Evolutionary conservation across 1,140 invertebrate genomes (phyloP).

Genomic region (Habropoda laboriosa): DNA sequence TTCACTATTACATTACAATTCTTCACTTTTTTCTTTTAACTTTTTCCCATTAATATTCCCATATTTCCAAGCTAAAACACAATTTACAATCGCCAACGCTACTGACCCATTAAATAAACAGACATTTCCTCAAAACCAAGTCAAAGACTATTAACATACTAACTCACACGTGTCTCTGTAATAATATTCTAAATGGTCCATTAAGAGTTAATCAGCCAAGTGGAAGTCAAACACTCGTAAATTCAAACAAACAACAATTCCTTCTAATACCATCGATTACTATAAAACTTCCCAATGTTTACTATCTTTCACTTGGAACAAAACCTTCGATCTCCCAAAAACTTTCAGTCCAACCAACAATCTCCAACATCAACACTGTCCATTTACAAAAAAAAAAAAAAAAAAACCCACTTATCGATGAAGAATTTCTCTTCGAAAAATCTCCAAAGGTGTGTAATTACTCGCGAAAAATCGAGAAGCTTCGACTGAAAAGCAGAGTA

Average conservation of each 20-base stretch:
- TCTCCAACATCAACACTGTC: no score
- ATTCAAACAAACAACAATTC: not conserved
- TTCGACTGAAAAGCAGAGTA: not conserved
- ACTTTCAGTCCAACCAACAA: no score
- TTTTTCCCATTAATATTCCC: no score
- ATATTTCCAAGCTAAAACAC: no score
- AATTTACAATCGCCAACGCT: no score
- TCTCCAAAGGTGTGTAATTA: not conserved
- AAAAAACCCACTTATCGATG: no score
- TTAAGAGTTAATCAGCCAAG: constrained; percentile 10
- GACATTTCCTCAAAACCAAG: not conserved
- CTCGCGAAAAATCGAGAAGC: not conserved
- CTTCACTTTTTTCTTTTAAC: no score
- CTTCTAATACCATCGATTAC: no score
- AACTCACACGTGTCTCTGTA: not conserved
- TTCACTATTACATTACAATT: no score
- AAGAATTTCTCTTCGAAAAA: not conserved
- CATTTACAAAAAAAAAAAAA: no score
- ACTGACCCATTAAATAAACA: not conserved
- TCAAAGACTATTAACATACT: not conserved
- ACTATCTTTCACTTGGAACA: no score
- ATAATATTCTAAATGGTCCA: not conserved
- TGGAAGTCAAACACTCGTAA: constrained; percentile 5
- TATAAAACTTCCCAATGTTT: not conserved
- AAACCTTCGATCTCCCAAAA: no score